Base-by-base conservation (phyloP, 2,797 vertebrate genomes). In the Periparus ater region DNA sequence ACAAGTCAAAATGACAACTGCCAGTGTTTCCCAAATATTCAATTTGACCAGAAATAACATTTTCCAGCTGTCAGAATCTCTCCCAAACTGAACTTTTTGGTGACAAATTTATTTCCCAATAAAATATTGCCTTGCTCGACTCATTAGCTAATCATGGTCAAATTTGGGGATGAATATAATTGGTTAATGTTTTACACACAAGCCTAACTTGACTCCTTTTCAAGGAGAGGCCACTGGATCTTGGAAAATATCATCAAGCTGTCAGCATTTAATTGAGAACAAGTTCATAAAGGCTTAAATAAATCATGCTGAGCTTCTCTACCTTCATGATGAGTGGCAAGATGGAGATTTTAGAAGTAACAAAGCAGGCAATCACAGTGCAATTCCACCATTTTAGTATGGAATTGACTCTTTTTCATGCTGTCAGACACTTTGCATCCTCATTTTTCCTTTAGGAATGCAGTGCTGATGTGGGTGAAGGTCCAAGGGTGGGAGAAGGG, bases 191-290 rank as follows among this genome's bases (percentile, higher is more conserved):
- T 92, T 89, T 73, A 42, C 57, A 85, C 34, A 74, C 51, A n/a
- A 93, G 76, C 32, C 19, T 77, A 36, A 25, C 48, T 80, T 85
- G 89, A 50, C 63, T 93, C 20, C 77, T 92, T 93, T 92, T 90
- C 76, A 73, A 88, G 67, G 83, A 91, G 84, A 84, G 86, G 79
- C 70, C 89, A 47, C 73, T 90, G 76, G 74, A 88, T 90, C 55
- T 91, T 76, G 70, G 73, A 89, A 96, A 91, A 89, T n/a, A 72
- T 71, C 80, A 77, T 30, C 50, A 79, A 85, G 61, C 77, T 96
- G 85, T 85, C 93, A 93, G 36, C 66, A 68, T 90, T 76, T 81
- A 84, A 32, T 13, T 42, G 27, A 81, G 53, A 58, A 89, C 71
- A 88, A 91, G 74, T 82, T 88, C 91, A 87, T 86, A 76, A 89